These are phyloP conservation scores for Aramus guarauna DNA, from an alignment of 2,113 vertebrate genomes.

Conservation along the genomic window DNA sequence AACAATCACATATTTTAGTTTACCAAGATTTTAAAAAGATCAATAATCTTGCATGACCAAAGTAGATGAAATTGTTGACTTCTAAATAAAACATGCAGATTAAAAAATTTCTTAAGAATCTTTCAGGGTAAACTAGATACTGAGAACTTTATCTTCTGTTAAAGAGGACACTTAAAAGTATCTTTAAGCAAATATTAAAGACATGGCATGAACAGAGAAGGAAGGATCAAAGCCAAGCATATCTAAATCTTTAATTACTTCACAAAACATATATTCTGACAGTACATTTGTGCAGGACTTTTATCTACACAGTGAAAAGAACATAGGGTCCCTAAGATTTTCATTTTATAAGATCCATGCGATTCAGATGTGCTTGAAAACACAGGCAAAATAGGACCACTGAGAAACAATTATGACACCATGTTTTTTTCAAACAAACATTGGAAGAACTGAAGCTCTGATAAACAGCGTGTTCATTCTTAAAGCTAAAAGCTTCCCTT, in stretches of 20 bases:
- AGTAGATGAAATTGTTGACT: not conserved
- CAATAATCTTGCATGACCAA: not conserved
- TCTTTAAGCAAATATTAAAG: not conserved
- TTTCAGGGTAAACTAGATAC: not conserved
- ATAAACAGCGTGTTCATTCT: not conserved
- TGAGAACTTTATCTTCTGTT: not conserved
- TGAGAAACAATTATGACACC: not conserved
- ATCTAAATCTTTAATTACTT: not conserved
- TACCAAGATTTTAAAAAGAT: not conserved
- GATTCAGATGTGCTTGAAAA: not conserved
- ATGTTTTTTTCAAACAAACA: not conserved
- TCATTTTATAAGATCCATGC: not conserved
- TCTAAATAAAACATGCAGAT: not conserved
- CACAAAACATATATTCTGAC: not conserved
- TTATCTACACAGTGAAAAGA: not conserved
- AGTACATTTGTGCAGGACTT: not conserved
- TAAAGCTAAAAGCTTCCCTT: not conserved
- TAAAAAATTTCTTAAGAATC: not conserved
- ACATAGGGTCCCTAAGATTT: not conserved
- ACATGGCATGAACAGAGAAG: not conserved
- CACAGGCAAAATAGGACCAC: not conserved
- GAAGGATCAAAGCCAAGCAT: not conserved
- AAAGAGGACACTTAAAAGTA: not conserved
- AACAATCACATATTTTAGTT: not conserved
- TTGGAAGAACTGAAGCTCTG: not conserved